Evolutionary conservation across 2,888 invertebrate genomes (phyloP), one percentile per base, ranked within the genome.

Genomic region (Leistus spinibarbis): DNA sequence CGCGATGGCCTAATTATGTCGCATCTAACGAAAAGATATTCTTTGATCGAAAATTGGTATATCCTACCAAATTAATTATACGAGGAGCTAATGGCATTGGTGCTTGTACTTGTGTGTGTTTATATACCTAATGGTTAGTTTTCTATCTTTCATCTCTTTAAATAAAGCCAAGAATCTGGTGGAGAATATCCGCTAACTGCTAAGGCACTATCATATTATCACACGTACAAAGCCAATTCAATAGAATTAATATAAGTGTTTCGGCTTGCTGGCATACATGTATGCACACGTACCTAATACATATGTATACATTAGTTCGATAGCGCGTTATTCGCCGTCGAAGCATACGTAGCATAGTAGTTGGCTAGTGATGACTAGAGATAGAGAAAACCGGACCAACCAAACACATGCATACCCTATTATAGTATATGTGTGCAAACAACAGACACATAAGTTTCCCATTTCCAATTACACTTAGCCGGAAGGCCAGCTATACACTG

Each of bases 391-490:
- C 13, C 7, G 40, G 13, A 13, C n/a, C n/a, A 40, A 13, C 4
- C 40, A 40, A 40, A 40, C 40, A 2, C 1, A 40, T 2, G 13
- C 13, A 40, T 40, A 40, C 7, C 7, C 24, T 7, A 24, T 24
- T 24, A 3, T 24, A 24, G 40, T 40, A 13, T 40, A 13, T 40
- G 57, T 57, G 24, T n/a, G 64, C 64, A 64, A 64, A 64, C 40
- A 40, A 40, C 27, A 64, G 64, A 64, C 64, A 64, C 27, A 64
- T 66, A 66, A 66, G 66, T 66, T 64, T 53, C 66, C 66, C 24
- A 66, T 27, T 66, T 66, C 66, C 66, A 66, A 66, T 66, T 66
- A 53, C 66, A 66, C 66, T 27, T 40, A 53, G 17, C 17, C 22
- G 40, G 66, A 60, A 60, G 60, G 60, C 60, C 60, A 60, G 17